Percentiles rank a stretch among this genome's conserved stretches.
Evolutionary conservation across 1,140 invertebrate genomes (phyloP).

Genomic region (Drosophila albomicans): DNA sequence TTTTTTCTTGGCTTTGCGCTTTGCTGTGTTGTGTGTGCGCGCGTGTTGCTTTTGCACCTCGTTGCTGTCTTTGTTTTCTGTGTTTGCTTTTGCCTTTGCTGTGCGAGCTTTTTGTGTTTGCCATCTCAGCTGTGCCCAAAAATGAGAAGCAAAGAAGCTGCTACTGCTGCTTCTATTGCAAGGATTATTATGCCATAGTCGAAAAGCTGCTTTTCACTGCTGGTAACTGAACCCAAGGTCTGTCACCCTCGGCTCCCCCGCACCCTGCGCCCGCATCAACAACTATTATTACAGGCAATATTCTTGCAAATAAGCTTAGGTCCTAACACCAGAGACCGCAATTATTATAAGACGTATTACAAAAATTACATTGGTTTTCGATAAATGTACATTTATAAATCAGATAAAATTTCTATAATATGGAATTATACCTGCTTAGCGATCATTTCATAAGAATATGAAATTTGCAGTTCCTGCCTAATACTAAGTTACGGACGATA

Average conservation of each 20-base stretch:
- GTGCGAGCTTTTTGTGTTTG: conserved; percentile 47
- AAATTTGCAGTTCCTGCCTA: too few relatives aligned
- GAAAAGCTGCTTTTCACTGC: conserved; percentile 20
- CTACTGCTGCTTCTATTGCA: neutral
- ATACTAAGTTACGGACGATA: too few relatives aligned
- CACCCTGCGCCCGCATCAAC: too few relatives aligned
- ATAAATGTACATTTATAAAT: too few relatives aligned
- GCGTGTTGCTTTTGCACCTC: conserved; percentile 40
- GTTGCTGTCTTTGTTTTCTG: conserved; percentile 19
- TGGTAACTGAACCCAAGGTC: neutral
- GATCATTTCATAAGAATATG: too few relatives aligned
- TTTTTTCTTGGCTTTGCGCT: conserved; percentile 45
- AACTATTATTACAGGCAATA: conserved; percentile 1
- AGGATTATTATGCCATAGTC: conserved; percentile 22
- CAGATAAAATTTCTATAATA: too few relatives aligned
- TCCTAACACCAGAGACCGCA: neutral
- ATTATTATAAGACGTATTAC: too few relatives aligned
- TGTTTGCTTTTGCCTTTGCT: conserved; percentile 12
- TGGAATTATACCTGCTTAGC: too few relatives aligned
- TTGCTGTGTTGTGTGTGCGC: conserved; percentile 13
- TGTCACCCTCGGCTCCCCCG: neutral
- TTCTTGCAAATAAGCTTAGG: neutral
- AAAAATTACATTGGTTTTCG: too few relatives aligned
- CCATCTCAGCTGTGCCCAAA: conserved; percentile 49
- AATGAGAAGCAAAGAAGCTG: conserved; percentile 31